Conservation (phyloP, 2,888 invertebrate species). For the Euplagia quadripunctaria region DNA sequence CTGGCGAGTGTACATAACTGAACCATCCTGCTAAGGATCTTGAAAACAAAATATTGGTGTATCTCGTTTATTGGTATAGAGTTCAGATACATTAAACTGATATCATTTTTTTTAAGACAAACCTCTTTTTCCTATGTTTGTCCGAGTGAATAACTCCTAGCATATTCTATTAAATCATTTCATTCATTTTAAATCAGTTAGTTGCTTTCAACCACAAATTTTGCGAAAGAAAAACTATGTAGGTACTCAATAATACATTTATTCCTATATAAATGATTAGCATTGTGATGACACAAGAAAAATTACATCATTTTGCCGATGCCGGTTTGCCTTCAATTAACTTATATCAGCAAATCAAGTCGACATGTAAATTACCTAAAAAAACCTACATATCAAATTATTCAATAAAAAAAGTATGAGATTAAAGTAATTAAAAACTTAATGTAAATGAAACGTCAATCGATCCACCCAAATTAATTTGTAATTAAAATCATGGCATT, state of each 20-base stretch:
- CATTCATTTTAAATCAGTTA: not conserved
- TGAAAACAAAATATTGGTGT: no score
- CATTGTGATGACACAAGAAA: not conserved
- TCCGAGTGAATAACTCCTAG: not conserved
- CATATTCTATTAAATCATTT: not conserved
- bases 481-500: not conserved
- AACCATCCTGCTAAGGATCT: no score
- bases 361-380: not conserved
- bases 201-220: not conserved
- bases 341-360: not conserved
- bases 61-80: no score
- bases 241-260: not conserved
- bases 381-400: not conserved
- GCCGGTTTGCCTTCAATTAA: not conserved
- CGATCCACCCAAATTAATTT: not conserved
- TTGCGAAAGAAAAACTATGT: not conserved
- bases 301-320: not conserved
- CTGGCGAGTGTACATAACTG: no score
- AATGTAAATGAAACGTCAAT: not conserved
- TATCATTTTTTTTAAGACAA: no score
- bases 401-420: not conserved
- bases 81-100: no score
- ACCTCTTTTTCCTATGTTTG: not conserved
- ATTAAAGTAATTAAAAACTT: not conserved
- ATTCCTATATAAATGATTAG: not conserved